Percentiles rank a stretch among this genome's conserved stretches.
These are phyloP conservation scores for Acrossocheilus wenchowensis DNA, from an alignment of 2,797 vertebrate genomes.

Conservation along the genomic window DNA sequence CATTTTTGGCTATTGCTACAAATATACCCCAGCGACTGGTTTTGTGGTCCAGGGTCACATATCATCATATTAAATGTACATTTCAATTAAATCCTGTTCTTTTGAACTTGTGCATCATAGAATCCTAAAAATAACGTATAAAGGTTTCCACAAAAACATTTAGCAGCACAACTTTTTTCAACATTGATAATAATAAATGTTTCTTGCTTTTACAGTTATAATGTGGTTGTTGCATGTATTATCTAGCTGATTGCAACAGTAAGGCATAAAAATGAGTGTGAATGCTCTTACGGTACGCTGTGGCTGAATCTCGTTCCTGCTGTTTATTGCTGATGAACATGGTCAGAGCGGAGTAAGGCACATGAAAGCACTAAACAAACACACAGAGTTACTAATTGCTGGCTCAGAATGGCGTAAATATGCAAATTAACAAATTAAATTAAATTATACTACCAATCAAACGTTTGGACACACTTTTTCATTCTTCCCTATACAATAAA, in stretches of 20 bases:
- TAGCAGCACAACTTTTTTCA: neutral
- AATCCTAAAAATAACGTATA: neutral
- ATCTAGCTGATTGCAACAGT: neutral
- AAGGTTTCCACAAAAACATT: neutral
- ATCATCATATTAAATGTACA: neutral
- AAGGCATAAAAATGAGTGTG: neutral
- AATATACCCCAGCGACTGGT: too few relatives aligned
- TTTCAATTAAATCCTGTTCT: neutral
- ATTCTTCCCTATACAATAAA: neutral
- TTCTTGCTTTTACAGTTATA: neutral
- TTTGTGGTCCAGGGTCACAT: too few relatives aligned
- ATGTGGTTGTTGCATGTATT: neutral
- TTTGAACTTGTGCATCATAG: neutral
- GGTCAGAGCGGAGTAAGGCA: constrained; percentile 95
- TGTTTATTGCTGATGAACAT: constrained; percentile 97
- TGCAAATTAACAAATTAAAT: neutral
- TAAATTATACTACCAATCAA: neutral
- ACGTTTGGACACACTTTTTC: neutral
- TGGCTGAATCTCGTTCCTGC: constrained; percentile 93
- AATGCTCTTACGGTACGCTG: constrained; percentile 86
- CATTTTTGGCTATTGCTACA: too few relatives aligned
- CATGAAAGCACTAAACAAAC: constrained; percentile 89
- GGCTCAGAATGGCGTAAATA: neutral
- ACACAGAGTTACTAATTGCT: neutral
- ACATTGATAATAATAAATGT: neutral